phyloP scores from a whole-genome alignment of 2,888 invertebrate genomes.

The Pomacea canaliculata region DNA sequence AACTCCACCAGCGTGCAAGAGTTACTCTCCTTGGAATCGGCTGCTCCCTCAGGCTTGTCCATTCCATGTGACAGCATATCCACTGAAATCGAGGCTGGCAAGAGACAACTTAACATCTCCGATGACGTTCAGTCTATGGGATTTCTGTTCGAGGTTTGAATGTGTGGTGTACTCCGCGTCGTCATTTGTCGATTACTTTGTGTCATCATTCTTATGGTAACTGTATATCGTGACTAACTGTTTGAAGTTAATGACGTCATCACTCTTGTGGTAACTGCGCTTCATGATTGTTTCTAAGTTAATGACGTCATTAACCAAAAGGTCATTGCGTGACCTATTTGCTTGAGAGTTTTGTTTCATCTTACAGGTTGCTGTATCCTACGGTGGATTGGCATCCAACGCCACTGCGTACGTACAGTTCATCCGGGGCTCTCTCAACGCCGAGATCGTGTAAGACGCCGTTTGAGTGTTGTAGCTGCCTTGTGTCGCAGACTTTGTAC shows the following conservation, averaged over 20 bases:
- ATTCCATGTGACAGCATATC: not conserved
- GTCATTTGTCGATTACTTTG: too few species aligned
- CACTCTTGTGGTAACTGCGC: too few species aligned
- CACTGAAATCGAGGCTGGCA: not conserved
- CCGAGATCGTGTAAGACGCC: not conserved
- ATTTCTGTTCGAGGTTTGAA: not conserved
- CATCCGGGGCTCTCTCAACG: not conserved
- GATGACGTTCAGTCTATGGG: not conserved
- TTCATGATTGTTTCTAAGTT: too few species aligned
- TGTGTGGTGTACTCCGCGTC: too few species aligned
- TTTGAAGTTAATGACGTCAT: too few species aligned
- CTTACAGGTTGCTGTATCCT: not conserved
- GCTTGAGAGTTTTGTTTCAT: too few species aligned
- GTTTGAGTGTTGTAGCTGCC: not conserved
- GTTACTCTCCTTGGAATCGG: not conserved
- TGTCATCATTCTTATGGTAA: too few species aligned
- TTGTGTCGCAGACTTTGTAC: not conserved
- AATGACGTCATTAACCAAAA: too few species aligned
- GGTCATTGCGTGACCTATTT: not conserved
- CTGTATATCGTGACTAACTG: too few species aligned
- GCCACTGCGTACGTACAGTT: constrained; percentile 1
- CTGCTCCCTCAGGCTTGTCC: not conserved
- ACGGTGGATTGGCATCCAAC: not conserved
- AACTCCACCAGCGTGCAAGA: not conserved
- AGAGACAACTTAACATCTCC: not conserved